These are phyloP conservation scores for Parnassius smintheus DNA, from an alignment of 2,888 invertebrate species.

Conservation along the genomic window DNA sequence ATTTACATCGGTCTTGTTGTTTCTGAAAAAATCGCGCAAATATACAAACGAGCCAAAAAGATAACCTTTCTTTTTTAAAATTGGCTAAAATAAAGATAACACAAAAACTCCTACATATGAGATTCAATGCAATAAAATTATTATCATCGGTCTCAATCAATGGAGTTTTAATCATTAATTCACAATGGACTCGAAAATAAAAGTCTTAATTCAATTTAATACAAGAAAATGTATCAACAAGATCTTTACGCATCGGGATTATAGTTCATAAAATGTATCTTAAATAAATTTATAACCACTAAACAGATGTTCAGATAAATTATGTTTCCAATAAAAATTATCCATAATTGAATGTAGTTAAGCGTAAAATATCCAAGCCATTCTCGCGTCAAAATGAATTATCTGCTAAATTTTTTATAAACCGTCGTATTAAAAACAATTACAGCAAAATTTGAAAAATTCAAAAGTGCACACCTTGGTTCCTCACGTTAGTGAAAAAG, in stretches of 20 bases:
- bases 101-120: not conserved
- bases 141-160: conserved; percentile 5
- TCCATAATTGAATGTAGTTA: not conserved
- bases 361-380: no score
- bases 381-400: no score
- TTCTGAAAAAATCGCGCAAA: no score
- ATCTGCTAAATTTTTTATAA: no score
- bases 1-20: no score
- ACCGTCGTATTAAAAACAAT: no score
- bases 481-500: no score
- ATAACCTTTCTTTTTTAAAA: no score
- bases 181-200: conserved; percentile 12
- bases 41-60: no score
- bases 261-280: conserved; percentile 19
- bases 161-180: conserved; percentile 4
- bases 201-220: conserved; percentile 16
- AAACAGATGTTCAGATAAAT: conserved; percentile 7
- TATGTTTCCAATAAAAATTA: conserved; percentile 21
- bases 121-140: conserved; percentile 11
- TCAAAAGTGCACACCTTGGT: no score
- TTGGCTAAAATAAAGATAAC: no score
- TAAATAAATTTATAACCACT: conserved; percentile 12
- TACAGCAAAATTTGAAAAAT: no score
- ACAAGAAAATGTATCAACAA: conserved; percentile 4
- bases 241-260: conserved; percentile 16